These are phyloP conservation scores for Tribolium freemani DNA, from an alignment of 2,888 invertebrate genomes.

Conservation along the genomic window DNA sequence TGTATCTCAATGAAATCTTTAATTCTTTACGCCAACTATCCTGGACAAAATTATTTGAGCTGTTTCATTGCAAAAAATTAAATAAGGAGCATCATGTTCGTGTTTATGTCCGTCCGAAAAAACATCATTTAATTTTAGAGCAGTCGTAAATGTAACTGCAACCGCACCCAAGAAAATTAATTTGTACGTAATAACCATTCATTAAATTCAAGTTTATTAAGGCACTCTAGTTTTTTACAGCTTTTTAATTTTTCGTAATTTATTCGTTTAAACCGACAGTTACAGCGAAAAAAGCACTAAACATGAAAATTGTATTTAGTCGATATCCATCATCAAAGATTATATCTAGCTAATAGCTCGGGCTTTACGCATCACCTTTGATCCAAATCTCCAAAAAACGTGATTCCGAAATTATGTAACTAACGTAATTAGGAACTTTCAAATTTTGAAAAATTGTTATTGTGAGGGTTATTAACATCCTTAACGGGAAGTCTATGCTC, in stretches of 20 bases:
- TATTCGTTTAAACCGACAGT: too few relatives aligned
- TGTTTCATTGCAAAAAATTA: too few relatives aligned
- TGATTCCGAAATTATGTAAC: not conserved
- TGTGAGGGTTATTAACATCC: not conserved
- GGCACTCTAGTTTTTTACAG: not conserved
- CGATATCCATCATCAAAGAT: not conserved
- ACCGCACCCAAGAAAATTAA: constrained; percentile 14
- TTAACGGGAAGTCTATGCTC: not conserved
- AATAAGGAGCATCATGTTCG: not conserved
- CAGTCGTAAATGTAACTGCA: not conserved
- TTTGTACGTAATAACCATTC: constrained; percentile 4
- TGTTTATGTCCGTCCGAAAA: not conserved
- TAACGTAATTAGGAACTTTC: not conserved
- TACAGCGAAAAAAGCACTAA: too few relatives aligned
- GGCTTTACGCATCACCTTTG: not conserved
- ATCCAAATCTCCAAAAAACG: not conserved
- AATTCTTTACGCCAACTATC: too few relatives aligned
- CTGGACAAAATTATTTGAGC: too few relatives aligned
- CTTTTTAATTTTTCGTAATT: too few relatives aligned
- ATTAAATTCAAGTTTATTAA: constrained; percentile 1
- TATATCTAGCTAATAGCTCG: not conserved
- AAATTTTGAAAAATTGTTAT: not conserved
- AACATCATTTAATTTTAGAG: not conserved
- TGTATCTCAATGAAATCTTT: too few relatives aligned
- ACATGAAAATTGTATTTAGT: not conserved